A percentile compares a stretch with the other conserved stretches of the same genome.
Conservation (phyloP, 2,888 invertebrate species). For the Melitaea athalia region DNA sequence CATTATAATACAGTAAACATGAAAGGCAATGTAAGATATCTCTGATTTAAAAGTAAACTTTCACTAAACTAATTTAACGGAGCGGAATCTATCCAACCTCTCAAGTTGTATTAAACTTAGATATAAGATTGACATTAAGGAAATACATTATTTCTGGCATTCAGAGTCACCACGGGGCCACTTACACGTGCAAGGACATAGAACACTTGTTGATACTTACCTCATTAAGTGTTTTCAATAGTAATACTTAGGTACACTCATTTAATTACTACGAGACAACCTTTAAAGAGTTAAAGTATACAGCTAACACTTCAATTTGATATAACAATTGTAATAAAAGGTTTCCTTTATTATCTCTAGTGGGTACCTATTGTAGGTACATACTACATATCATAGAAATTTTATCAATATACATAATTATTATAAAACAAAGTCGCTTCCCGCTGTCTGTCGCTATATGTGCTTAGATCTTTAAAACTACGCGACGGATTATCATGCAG, state of each 20-base stretch:
- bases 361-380: too few relatives aligned
- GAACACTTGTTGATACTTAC: background rate
- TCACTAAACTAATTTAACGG: background rate
- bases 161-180: background rate
- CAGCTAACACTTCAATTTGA: background rate
- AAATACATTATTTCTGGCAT: background rate
- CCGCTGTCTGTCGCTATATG: too few relatives aligned
- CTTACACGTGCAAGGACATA: constrained; percentile 3
- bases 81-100: background rate
- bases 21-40: background rate
- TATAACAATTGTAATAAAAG: background rate
- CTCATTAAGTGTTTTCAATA: background rate
- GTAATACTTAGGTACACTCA: too few relatives aligned
- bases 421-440: too few relatives aligned
- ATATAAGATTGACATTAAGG: background rate
- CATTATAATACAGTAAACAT: background rate
- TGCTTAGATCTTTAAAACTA: too few relatives aligned
- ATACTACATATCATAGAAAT: too few relatives aligned
- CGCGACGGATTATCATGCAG: too few relatives aligned
- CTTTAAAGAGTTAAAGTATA: background rate
- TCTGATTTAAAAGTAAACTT: background rate
- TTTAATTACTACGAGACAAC: background rate
- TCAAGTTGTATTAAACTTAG: background rate
- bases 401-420: too few relatives aligned
- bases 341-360: too few relatives aligned